Evolutionary conservation across 2,888 invertebrate genomes (phyloP), one percentile per base, ranked within the genome.

Genomic region (Scaptomyza cyrtandrae): DNA sequence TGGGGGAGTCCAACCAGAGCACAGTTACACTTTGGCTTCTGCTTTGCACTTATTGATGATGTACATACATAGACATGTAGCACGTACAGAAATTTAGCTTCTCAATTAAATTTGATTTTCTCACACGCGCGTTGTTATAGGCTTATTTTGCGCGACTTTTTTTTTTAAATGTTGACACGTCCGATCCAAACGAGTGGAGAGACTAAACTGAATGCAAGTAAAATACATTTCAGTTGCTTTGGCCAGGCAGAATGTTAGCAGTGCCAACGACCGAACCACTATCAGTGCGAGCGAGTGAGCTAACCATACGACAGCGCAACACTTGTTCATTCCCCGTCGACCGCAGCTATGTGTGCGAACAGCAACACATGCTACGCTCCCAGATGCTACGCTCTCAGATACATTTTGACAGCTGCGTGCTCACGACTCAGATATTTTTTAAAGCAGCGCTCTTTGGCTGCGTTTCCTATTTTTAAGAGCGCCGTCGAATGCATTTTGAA

Each of bases 51-150:
- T 66, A 66, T 35, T 33, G 35, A n/a, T 68, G 46, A 13, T 68
- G 46, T 50, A 59, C 33, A 44, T 49, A 48, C 50, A 57, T 44
- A 50, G 45, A 44, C 56, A 59, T 46, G 39, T 46, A 46, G 35
- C 55, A 71, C 49, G 46, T 71, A 83, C 68, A 71, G 59, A 80
- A 70, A 69, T 69, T 67, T 62, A 78, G 66, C 83, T 77, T 79
- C 81, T 86, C 78, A 84, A 87, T 81, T 75, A 71, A 80, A 61
- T 83, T 87, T 71, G 57, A 65, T 80, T 80, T 84, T 85, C 69
- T 78, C 83, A 78, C 80, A 87, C 78, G 80, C 88, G 83, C 72
- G 74, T 61, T 76, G 3, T 35, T 13, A 35, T 70, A 57, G 71
- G 67, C 61, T 72, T 75, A 71, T 62, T 64, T 79, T 69, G 80